Percentiles rank a stretch among this genome's conserved stretches.
These are phyloP conservation scores for Pipra filicauda DNA, from an alignment of 2,113 vertebrate species.

Conservation along the genomic window DNA sequence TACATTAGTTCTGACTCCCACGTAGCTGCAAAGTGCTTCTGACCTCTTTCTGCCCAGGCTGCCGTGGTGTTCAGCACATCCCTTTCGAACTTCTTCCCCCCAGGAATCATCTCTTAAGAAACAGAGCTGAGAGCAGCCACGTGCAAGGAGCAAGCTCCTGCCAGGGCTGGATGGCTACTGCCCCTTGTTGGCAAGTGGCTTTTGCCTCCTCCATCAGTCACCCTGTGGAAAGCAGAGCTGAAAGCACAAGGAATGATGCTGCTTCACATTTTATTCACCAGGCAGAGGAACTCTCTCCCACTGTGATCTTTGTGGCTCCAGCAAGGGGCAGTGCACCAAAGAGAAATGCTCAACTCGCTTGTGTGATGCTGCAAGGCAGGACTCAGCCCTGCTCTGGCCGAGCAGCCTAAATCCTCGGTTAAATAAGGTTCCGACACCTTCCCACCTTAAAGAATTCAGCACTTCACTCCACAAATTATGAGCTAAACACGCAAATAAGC, in stretches of 20 bases:
- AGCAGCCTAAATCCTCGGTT: not conserved
- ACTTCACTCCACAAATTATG: not conserved
- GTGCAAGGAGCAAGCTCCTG: not conserved
- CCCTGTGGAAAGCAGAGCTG: not conserved
- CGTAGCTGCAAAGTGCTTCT: rapidly evolving
- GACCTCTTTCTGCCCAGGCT: not conserved
- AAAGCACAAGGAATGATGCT: not conserved
- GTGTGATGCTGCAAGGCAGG: not conserved
- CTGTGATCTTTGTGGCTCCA: not conserved
- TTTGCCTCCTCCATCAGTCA: rapidly evolving
- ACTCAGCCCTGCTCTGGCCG: not conserved
- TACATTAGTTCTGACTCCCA: not conserved
- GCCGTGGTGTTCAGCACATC: not conserved
- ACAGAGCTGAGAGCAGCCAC: rapidly evolving
- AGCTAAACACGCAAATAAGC: not conserved
- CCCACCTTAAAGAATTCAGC: not conserved
- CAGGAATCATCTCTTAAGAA: not conserved
- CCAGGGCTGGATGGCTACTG: not conserved
- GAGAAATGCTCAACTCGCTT: not conserved
- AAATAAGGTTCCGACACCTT: not conserved
- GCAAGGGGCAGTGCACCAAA: not conserved
- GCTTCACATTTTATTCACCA: not conserved
- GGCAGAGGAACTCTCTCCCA: not conserved
- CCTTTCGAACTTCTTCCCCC: not conserved
- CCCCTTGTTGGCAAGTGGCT: not conserved